Evolutionary conservation across 2,113 vertebrate species (phyloP).

Genomic region (Eulemur rufifrons): DNA sequence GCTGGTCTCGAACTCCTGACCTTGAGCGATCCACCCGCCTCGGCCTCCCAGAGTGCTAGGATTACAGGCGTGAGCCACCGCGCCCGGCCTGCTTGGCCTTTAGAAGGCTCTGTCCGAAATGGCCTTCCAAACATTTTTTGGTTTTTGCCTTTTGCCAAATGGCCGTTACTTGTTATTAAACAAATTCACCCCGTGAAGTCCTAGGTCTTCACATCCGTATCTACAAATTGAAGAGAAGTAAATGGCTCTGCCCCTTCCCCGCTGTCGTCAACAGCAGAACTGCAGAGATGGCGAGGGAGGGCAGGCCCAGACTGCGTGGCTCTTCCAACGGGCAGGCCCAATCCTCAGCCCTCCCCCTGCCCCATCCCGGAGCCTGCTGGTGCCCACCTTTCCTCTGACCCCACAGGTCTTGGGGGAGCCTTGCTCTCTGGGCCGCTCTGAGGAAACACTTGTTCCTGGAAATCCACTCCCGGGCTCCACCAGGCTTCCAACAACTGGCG

Average conservation of each 20-base stretch:
- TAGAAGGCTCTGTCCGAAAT: not conserved
- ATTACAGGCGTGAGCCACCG: too few species aligned
- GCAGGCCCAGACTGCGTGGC: not conserved
- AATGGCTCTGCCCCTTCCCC: not conserved
- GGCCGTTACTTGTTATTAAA: not conserved
- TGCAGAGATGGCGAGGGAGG: not conserved
- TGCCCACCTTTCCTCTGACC: not conserved
- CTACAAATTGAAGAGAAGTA: not conserved
- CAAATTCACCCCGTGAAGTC: not conserved
- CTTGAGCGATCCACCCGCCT: too few species aligned
- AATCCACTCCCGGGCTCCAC: not conserved
- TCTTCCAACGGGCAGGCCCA: not conserved
- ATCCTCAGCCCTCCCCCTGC: not conserved
- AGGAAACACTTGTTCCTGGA: not conserved
- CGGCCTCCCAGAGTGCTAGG: too few species aligned
- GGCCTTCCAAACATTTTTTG: not conserved
- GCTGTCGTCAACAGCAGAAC: not conserved
- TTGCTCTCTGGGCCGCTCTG: not conserved
- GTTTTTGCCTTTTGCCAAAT: not conserved
- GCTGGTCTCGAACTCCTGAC: too few species aligned
- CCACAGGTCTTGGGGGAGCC: not conserved
- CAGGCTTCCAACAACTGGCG: not conserved
- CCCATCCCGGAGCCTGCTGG: rapidly evolving
- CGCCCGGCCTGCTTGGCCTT: not conserved
- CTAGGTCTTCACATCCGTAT: not conserved